These are phyloP conservation scores for Hipposideros larvatus DNA, from an alignment of 2,797 vertebrate genomes.

Conservation along the genomic window DNA sequence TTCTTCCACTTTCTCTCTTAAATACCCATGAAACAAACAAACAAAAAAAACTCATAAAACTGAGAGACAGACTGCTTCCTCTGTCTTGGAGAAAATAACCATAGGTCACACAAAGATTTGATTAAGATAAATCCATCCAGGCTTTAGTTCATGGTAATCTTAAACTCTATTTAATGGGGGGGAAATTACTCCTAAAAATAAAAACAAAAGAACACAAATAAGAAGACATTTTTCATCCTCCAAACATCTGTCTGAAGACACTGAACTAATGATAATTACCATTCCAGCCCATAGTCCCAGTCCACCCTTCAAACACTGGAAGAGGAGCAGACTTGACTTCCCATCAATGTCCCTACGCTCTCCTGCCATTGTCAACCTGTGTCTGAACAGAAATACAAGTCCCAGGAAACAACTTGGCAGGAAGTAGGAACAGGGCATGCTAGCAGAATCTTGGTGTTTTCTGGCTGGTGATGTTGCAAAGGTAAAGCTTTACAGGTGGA, in stretches of 20 bases:
- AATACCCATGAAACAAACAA: background rate
- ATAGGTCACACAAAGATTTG: background rate
- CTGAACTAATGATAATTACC: background rate
- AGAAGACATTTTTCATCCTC: background rate
- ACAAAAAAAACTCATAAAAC: background rate
- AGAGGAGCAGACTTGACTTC: background rate
- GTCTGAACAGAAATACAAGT: background rate
- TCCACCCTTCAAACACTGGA: background rate
- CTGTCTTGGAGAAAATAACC: background rate
- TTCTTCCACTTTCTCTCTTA: background rate
- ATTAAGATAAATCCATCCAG: background rate
- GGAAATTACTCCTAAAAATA: background rate
- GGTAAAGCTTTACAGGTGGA: background rate
- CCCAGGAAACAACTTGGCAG: background rate
- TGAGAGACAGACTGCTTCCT: background rate
- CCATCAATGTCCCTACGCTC: rapidly evolving
- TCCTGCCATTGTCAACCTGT: background rate
- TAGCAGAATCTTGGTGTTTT: background rate
- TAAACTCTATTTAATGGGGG: background rate
- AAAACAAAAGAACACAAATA: slow-evolving; percentile 17
- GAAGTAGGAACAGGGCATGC: background rate
- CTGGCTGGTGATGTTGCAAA: background rate
- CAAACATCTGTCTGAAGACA: background rate
- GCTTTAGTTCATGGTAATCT: background rate
- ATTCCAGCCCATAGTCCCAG: background rate